These are phyloP conservation scores for Drosophila anomelani DNA, from an alignment of 2,888 invertebrate species.

Conservation along the genomic window DNA sequence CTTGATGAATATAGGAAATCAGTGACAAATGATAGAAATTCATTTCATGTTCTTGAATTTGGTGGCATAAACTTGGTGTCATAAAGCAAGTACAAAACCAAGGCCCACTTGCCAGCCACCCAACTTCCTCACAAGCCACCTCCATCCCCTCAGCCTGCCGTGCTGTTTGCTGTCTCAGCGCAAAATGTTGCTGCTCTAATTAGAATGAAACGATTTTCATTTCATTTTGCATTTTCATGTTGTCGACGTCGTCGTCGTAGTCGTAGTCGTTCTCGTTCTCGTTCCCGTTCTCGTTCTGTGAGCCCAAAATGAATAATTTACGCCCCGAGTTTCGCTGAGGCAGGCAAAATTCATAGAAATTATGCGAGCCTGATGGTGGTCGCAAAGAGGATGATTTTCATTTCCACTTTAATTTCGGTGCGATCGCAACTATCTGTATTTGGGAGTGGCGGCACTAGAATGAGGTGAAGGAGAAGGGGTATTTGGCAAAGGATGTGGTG, in stretches of 20 bases:
- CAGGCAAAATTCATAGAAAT: slow-evolving; percentile 75
- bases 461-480: neutral
- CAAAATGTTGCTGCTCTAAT: slow-evolving; percentile 78
- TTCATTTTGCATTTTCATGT: slow-evolving; percentile 75
- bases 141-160: neutral
- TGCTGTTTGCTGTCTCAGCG: slow-evolving; percentile 74
- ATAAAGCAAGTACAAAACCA: slow-evolving; percentile 14
- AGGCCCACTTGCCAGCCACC: slow-evolving; percentile 18
- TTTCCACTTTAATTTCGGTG: slow-evolving; percentile 69
- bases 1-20: neutral
- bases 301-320: slow-evolving; percentile 77
- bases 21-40: neutral
- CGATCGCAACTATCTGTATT: slow-evolving; percentile 59
- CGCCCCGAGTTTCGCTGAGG: slow-evolving; percentile 64
- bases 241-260: slow-evolving; percentile 46
- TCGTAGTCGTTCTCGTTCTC: slow-evolving; percentile 4
- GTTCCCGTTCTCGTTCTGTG: slow-evolving; percentile 46
- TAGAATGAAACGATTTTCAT: slow-evolving; percentile 79
- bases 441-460: neutral
- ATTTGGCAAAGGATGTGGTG: slow-evolving; percentile 41
- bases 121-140: slow-evolving; percentile 1
- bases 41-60: neutral
- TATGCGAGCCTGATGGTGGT: slow-evolving; percentile 41
- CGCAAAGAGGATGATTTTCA: slow-evolving; percentile 46
- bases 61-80: neutral